Conservation (phyloP, 2,797 vertebrate genomes). For the Microhierax caerulescens region DNA sequence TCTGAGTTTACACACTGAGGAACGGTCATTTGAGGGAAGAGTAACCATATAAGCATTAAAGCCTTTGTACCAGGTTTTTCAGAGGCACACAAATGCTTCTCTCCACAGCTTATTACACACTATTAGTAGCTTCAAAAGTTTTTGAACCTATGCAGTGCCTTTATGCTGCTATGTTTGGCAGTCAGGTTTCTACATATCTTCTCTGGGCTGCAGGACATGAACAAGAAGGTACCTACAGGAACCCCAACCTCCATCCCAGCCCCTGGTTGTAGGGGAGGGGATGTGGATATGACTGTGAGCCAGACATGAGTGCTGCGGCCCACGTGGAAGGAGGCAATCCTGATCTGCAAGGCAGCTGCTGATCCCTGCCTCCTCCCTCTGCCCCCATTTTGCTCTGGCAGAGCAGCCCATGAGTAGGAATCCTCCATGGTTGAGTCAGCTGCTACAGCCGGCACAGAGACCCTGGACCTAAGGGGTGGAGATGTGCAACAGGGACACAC, state of each 20-base stretch:
- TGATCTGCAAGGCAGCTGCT: neutral
- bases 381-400: neutral
- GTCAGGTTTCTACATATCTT: neutral
- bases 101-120: neutral
- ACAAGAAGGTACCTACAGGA: fast-evolving
- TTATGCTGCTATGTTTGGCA: neutral
- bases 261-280: neutral
- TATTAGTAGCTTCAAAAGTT: neutral
- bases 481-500: neutral
- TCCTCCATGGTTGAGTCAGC: neutral
- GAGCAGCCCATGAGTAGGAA: neutral
- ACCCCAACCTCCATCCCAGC: neutral
- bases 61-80: neutral
- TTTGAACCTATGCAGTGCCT: neutral
- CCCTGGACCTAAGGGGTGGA: neutral
- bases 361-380: neutral
- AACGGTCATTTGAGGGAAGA: neutral
- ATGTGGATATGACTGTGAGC: fast-evolving
- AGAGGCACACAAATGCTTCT: neutral
- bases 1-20: neutral
- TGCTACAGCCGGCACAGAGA: neutral
- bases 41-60: neutral
- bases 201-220: neutral
- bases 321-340: neutral
- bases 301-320: neutral